Evolutionary conservation across 2,888 invertebrate genomes (phyloP).

Genomic region (Phalangium opilio): DNA sequence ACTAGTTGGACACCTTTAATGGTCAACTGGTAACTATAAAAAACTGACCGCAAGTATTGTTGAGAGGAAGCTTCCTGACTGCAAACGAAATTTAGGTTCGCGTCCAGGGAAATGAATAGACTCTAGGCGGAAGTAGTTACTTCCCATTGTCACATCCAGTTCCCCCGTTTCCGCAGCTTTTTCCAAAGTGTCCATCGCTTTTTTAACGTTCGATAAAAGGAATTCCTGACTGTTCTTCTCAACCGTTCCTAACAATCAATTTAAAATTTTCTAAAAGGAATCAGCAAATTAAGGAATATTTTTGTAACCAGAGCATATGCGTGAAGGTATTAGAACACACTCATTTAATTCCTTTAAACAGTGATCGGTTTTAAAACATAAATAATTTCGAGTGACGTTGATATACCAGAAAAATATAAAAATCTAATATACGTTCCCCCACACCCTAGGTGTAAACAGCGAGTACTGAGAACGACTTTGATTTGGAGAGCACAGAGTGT

Average conservation of each 20-base stretch:
- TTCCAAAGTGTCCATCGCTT: conserved; percentile 24
- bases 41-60: conserved; percentile 41
- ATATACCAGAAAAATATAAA: too few species aligned
- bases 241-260: neutral
- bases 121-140: conserved; percentile 24
- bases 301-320: too few species aligned
- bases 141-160: conserved; percentile 26
- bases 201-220: conserved; percentile 20
- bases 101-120: conserved; percentile 24
- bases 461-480: too few species aligned
- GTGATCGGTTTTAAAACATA: too few species aligned
- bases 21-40: neutral
- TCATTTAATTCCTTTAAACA: too few species aligned
- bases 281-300: too few species aligned
- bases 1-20: neutral
- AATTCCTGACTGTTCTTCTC: conserved; percentile 17
- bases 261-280: too few species aligned
- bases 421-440: too few species aligned
- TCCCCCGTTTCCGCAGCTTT: conserved; percentile 28
- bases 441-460: too few species aligned
- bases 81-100: conserved; percentile 33
- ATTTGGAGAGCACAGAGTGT: neutral
- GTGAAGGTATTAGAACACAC: too few species aligned
- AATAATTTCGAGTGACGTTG: too few species aligned
- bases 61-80: conserved; percentile 40